Base-by-base conservation (phyloP, 2,888 invertebrate genomes). In the Tubiluchus corallicola region DNA sequence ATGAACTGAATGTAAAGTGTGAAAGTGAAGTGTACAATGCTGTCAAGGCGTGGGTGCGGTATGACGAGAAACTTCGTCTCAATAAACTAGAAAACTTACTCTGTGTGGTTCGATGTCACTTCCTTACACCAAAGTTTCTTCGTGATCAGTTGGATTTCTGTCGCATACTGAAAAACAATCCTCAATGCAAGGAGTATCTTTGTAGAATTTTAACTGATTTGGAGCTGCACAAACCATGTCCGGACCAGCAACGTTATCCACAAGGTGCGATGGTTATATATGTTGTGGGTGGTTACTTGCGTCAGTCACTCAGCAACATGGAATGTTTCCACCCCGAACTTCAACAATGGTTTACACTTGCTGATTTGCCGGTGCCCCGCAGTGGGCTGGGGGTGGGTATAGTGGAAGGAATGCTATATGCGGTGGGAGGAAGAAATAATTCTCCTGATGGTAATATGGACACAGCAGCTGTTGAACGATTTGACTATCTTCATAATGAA, bases 21-120 rank as follows among this genome's bases (percentile, higher is more conserved):
- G 90, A 90, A 58, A 74, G 81, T 38, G 87, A 90, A 65, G 88
- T 85, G 0, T 85, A 84, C 59, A 80, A 82, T 59, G 84, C 90
- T 13, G 88, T 90, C 21, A 68, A 90, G 4, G 81, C 80, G 64
- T 90, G 90, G 90, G 85, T 76, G 16, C 60, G 61, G 59, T 77
- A 82, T 61, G 85, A 88, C 55, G 81, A 84, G 56, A 81, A 84
- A 51, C 74, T 76, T 47, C 71, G 90, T 18, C 75, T 80, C 50
- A 74, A 78, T 17, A 82, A 83, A 58, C 82, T 90, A 78, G 82
- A 85, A 55, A 77, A 77, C 53, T 82, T 90, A 53, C 65, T 90
- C 40, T 79, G 77, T 53, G 84, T 83, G 1, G 88, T 90, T 2
- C 74, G 90, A 1, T 87, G 88, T 59, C 87, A 88, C 63, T 85